Conservation (phyloP, 2,113 vertebrate species). For the Muntiacus muntjak region DNA sequence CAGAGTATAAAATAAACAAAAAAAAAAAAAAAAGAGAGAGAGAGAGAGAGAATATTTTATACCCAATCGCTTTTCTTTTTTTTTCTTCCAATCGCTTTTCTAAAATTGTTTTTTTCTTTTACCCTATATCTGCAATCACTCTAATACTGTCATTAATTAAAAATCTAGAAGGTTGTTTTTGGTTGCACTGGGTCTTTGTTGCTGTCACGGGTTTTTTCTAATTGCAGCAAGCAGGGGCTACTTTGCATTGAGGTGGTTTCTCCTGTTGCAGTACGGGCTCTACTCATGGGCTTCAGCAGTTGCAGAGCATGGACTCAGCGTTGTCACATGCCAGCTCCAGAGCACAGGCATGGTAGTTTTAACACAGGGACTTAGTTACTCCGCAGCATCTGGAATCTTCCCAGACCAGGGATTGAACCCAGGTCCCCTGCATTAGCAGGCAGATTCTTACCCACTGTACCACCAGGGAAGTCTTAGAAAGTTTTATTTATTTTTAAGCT, state of each 20-base stretch:
- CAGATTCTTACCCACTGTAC: neutral
- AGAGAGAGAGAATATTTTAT: neutral
- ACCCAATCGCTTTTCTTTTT: neutral
- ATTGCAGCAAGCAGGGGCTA: neutral
- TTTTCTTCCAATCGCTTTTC: neutral
- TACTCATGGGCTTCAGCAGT: neutral
- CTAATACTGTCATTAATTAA: neutral
- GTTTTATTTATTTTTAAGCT: neutral
- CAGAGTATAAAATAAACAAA: neutral
- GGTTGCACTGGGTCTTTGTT: neutral
- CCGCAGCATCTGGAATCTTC: neutral
- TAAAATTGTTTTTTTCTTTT: conserved; percentile 10
- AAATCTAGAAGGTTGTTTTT: neutral
- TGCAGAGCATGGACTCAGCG: neutral
- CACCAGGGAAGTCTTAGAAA: neutral
- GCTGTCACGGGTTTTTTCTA: neutral
- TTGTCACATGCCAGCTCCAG: neutral
- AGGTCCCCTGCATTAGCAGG: neutral
- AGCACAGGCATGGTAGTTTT: neutral
- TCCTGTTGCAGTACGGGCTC: neutral
- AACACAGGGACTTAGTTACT: neutral
- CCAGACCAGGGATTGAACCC: neutral
- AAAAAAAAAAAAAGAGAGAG: neutral
- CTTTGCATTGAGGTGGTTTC: neutral
- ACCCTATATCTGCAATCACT: neutral